Evolutionary conservation across 2,797 vertebrate species (phyloP).

Genomic region (Sandelia bainsii): DNA sequence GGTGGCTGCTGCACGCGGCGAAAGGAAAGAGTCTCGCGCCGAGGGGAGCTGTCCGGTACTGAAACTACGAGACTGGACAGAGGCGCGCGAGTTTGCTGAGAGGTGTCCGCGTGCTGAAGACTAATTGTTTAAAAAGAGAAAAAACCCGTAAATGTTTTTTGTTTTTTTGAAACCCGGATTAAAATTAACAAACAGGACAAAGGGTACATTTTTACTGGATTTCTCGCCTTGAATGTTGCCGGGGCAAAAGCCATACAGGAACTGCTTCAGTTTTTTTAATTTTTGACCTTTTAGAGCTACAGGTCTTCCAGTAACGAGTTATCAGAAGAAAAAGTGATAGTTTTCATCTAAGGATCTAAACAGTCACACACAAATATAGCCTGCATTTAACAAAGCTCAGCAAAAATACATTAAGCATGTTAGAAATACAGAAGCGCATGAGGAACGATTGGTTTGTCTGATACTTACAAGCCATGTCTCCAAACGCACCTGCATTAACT

Average conservation of each 20-base stretch:
- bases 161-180: not conserved
- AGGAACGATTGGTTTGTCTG: slow-evolving; percentile 24
- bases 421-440: slow-evolving; percentile 5
- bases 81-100: slow-evolving; percentile 13
- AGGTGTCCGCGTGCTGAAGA: slow-evolving; percentile 50
- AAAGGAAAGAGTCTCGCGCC: not conserved
- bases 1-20: not conserved
- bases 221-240: not conserved
- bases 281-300: slow-evolving; percentile 35
- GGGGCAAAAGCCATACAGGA: slow-evolving; percentile 23
- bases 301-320: slow-evolving; percentile 43
- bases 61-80: slow-evolving; percentile 42
- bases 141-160: no score
- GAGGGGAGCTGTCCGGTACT: slow-evolving; percentile 77
- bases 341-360: not conserved
- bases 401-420: slow-evolving; percentile 1
- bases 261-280: slow-evolving; percentile 22
- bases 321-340: slow-evolving; percentile 8
- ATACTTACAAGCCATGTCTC: slow-evolving; percentile 62
- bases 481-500: slow-evolving; percentile 29
- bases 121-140: not conserved
- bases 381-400: not conserved
- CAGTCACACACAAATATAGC: not conserved
- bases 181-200: not conserved
- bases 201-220: slow-evolving; percentile 3